A percentile compares a stretch with the other conserved stretches of the same genome.
phyloP scores from a whole-genome alignment of 2,797 vertebrate genomes.

The Poeciliopsis paucimaculata region DNA sequence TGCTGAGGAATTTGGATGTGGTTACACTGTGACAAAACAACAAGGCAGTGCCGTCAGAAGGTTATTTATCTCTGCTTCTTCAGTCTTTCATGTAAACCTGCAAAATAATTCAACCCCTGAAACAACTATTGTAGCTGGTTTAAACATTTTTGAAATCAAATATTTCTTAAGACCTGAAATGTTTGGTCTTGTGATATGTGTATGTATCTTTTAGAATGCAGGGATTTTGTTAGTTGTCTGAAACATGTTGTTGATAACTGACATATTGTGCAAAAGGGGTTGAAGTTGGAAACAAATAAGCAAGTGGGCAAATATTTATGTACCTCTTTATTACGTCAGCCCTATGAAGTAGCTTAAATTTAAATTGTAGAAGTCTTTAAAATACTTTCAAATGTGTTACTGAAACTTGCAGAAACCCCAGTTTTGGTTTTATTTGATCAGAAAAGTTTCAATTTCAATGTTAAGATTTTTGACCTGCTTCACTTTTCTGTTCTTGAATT shows the following conservation, averaged over 20 bases:
- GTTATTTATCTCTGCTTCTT: background rate
- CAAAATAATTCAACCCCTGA: background rate
- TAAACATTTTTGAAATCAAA: background rate
- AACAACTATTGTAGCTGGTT: background rate
- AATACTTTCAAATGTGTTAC: background rate
- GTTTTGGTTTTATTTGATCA: background rate
- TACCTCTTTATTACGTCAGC: background rate
- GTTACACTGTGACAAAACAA: background rate
- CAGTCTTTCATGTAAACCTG: background rate
- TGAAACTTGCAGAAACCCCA: background rate
- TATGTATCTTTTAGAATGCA: background rate
- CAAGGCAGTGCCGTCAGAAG: background rate
- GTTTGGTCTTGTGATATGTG: background rate
- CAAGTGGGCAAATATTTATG: background rate
- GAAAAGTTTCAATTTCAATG: background rate
- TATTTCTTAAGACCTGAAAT: background rate
- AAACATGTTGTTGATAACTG: background rate
- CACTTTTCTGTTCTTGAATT: background rate
- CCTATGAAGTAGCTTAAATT: background rate
- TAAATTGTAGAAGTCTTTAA: background rate
- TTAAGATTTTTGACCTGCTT: background rate
- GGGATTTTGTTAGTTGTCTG: background rate
- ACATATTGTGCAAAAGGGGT: background rate
- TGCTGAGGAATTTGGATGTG: background rate
- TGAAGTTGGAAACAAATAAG: background rate